Evolutionary conservation across 2,113 vertebrate genomes (phyloP).

Genomic region (Pagrus major): DNA sequence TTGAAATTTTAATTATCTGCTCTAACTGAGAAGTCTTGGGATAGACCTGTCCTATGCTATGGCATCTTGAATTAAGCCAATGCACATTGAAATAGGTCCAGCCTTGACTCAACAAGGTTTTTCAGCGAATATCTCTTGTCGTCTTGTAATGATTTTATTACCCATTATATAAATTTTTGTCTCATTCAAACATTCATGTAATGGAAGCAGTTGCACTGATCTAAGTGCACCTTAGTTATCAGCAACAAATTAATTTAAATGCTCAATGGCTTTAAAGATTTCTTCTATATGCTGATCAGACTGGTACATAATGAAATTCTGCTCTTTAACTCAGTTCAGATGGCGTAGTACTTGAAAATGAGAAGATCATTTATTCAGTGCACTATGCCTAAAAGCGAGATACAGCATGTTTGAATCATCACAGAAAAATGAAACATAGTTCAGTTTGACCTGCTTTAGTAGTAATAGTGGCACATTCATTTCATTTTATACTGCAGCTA

Average conservation of each 20-base stretch:
- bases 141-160: slow-evolving; percentile 3
- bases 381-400: neutral
- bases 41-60: slow-evolving; percentile 8
- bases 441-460: neutral
- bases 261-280: slow-evolving; percentile 45
- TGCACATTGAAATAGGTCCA: neutral
- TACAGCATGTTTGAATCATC: neutral
- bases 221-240: slow-evolving; percentile 2
- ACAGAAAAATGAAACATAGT: neutral
- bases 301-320: slow-evolving; percentile 12
- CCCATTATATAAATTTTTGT: neutral
- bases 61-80: neutral
- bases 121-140: slow-evolving; percentile 8
- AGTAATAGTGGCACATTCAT: neutral
- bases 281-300: slow-evolving; percentile 29
- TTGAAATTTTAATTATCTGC: neutral
- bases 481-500: neutral
- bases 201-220: slow-evolving; percentile 4
- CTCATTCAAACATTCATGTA: neutral
- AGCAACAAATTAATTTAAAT: slow-evolving; percentile 35
- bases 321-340: neutral
- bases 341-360: neutral
- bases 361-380: neutral
- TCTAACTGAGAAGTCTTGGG: neutral
- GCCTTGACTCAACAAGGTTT: neutral